Conservation (phyloP, 2,113 vertebrate species). For the Varanus komodoensis region DNA sequence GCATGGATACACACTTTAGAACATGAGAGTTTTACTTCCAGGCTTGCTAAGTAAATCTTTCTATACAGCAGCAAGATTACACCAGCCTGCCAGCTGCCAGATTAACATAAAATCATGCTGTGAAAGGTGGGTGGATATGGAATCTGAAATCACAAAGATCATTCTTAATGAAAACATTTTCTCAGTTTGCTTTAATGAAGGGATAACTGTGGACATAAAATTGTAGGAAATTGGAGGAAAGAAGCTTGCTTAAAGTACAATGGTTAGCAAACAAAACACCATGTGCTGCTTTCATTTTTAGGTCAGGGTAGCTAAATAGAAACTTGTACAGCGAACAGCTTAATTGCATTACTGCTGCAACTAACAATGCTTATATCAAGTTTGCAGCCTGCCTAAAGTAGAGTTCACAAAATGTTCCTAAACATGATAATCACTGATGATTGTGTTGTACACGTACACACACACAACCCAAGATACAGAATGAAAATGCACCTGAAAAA, state of each 20-base stretch:
- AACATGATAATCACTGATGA: neutral
- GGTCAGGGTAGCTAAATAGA: neutral
- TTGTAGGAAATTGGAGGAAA: neutral
- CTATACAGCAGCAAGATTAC: neutral
- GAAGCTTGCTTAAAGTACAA: conserved; percentile 1
- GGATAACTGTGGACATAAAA: neutral
- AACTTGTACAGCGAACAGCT: neutral
- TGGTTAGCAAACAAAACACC: neutral
- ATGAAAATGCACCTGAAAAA: rapidly evolving
- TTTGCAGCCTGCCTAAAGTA: neutral
- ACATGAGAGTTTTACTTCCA: neutral
- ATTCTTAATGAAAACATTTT: neutral
- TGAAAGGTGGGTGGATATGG: neutral
- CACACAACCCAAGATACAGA: neutral
- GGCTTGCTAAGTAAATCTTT: neutral
- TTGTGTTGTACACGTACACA: too few species aligned
- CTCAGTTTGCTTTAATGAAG: neutral
- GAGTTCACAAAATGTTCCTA: neutral
- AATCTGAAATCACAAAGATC: neutral
- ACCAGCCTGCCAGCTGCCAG: neutral
- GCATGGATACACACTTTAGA: neutral
- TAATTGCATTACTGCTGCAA: neutral
- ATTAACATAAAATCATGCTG: neutral
- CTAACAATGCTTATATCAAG: neutral
- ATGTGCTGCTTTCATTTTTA: conserved; percentile 4